phyloP scores from a whole-genome alignment of 1,140 invertebrate genomes.

The Procambarus clarkii region DNA sequence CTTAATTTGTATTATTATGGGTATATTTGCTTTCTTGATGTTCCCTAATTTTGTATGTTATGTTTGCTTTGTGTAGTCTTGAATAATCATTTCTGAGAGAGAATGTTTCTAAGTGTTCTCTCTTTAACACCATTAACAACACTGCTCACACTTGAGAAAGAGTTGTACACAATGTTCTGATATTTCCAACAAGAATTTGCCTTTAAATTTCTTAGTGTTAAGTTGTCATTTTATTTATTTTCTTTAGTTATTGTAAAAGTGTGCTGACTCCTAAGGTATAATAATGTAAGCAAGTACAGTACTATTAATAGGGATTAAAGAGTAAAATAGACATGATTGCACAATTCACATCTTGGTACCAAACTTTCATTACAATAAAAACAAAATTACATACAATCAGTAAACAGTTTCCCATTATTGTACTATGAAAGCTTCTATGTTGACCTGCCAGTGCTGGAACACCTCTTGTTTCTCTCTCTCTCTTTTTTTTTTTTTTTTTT shows the following conservation, averaged over 20 bases:
- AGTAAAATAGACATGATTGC: too few relatives aligned
- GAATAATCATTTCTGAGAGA: background rate
- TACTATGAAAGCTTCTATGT: too few relatives aligned
- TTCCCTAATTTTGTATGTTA: background rate
- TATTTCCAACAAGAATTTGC: background rate
- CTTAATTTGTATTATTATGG: too few relatives aligned
- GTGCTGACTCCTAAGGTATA: background rate
- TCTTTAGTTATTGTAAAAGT: background rate
- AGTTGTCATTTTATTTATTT: background rate
- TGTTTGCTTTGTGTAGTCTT: background rate
- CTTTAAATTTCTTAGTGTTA: background rate
- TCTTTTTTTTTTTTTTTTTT: background rate
- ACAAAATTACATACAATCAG: too few relatives aligned
- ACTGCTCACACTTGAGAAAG: background rate
- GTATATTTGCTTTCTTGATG: slow-evolving; percentile 1
- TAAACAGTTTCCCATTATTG: too few relatives aligned
- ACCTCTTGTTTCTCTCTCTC: background rate
- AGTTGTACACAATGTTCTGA: background rate
- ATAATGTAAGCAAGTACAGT: background rate
- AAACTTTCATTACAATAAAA: too few relatives aligned
- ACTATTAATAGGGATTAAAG: too few relatives aligned
- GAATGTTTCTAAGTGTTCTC: background rate
- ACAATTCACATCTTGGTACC: too few relatives aligned
- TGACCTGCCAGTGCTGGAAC: too few relatives aligned
- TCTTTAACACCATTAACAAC: background rate